Base-by-base conservation (phyloP, 64 coral and sea anemone genomes). In the Stylophora pistillata region DNA sequence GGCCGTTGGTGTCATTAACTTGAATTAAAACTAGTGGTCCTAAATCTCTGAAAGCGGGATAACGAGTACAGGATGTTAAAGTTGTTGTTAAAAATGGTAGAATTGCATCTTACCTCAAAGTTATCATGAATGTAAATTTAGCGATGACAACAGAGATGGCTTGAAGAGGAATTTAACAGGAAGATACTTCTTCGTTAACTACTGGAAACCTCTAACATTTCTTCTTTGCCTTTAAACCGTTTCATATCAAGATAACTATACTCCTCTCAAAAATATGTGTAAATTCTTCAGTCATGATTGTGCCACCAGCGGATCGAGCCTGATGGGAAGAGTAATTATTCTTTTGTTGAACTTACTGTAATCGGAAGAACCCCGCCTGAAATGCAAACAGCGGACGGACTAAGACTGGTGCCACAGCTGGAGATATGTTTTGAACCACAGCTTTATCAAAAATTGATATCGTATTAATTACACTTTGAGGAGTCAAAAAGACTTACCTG, bases 291-390 rank as follows among this genome's bases (percentile, higher is more conserved):
- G 17, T 18, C 13, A 13, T 60, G 58, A 13, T 60, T 15, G 58
- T 60, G 13, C 13, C 13, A 11, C 64, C 23, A 26, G 4, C 21
- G 26, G 25, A 21, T 26, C 64, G 0, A 25, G 64, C 21, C 12
- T 11, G n/a, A 21, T 25, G 25, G 64, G 21, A 68, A 68, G 64
- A 68, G 64, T 68, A 26, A 68, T 68, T 25, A 21, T 21, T 68
- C n/a, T 68, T 26, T 68, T 68, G 64, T 68, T 68, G 64, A 68
- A 68, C 23, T 68, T 10, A 28, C 26, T 5, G 64, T 68, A 68
- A 68, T 68, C 64, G 64, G 64, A 68, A 68, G 64, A 68, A 68
- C 64, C 64, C 64, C 64, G 64, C 64, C 64, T 68, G 23, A 68
- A 28, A 27, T 26, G 5, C 64, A 21, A 68, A 10, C 64, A 68